Evolutionary conservation across 2,888 invertebrate species (phyloP), one percentile per base, ranked within the genome.

Genomic region (Lepidochrysops patricia): DNA sequence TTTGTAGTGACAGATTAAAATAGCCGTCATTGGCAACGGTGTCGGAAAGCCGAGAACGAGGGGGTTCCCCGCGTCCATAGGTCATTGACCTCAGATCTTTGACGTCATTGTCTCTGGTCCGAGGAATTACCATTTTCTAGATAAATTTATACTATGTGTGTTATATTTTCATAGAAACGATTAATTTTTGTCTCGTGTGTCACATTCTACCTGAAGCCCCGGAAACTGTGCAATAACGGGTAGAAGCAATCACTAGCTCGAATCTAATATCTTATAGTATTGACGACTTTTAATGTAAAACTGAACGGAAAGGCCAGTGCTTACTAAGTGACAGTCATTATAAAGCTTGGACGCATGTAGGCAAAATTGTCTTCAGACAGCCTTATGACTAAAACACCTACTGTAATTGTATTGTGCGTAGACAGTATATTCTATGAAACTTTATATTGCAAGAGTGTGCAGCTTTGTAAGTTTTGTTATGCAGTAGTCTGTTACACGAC

Each of bases 211-310:
- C 29, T 52, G 26, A 52, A 27, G 27, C 27, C 52, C 52, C 52
- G 52, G 13, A 54, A 54, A 19, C 12, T 54, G 54, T 54, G 54
- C 54, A 54, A 54, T 54, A 54, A 5, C 19, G 54, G 54, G 19
- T 32, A 19, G 4, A 19, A 29, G 54, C 54, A 54, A 54, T 54
- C 5, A 12, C 5, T 54, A 54, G 32, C 29, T 32, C 54, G 29
- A 54, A 32, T 7, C 15, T 54, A 32, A 32, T 19, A 54, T 52
- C 15, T 27, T 26, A 26, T 5, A 27, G n/a, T 52, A 29, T 54
- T 32, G 54, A 19, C 54, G 54, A 54, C 52, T 13, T 52, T 23
- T 12, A 34, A n/a, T 2, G n/a, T n/a, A n/a, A n/a, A n/a, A n/a
- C n/a, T n/a, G n/a, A n/a, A n/a, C n/a, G n/a, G n/a, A n/a, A n/a